Base-by-base conservation (phyloP, 2,888 invertebrate genomes). In the Xestia rhomboidea region DNA sequence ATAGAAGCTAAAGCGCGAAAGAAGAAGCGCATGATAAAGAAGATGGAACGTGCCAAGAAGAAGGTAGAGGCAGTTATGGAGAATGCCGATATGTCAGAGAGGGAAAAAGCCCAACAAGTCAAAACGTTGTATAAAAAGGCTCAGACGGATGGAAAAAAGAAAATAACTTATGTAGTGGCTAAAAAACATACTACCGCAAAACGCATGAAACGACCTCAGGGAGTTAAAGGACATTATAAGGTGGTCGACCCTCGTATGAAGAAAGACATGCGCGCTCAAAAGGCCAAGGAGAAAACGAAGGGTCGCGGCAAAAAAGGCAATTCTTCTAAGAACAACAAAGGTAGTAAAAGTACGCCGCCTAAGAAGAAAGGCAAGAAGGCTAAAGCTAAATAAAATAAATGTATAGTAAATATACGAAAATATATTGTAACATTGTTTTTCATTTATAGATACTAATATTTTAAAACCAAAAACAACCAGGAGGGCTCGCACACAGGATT, bases 1-100 rank as follows among this genome's bases (percentile, higher is more conserved):
- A 97, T 99, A 87, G 99, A 99, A 96, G 99, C 99, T 0, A 99
- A 99, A 95, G 99, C 99, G 0, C 98, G 99, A 76, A 99, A 99
- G 97, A 99, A 99, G 98, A 98, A 98, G 94, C 98, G 99, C 86
- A 98, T 98, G 83, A 93, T 98, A 79, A 98, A 98, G 91, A 98
- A 98, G 92, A 95, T 99, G 95, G 99, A 99, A 86, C 99, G 98
- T 91, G 99, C 99, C 0, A 98, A 99, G 96, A 99, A 99, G 97
- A 99, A 99, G 95, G 98, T 99, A 0, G 99, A 99, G 93, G 97
- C 98, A n/a, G 97, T 99, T 44, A 98, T 99, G 97, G 99, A 99
- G 75, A 98, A 98, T 92, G 97, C 97, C 0, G 99, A 99, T 89
- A 98, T 99, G 90, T 98, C 98, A n/a, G 98, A 99, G 77, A 97